Evolutionary conservation across 2,888 invertebrate species (phyloP), one percentile per base, ranked within the genome.

Genomic region (Lysandra coridon): DNA sequence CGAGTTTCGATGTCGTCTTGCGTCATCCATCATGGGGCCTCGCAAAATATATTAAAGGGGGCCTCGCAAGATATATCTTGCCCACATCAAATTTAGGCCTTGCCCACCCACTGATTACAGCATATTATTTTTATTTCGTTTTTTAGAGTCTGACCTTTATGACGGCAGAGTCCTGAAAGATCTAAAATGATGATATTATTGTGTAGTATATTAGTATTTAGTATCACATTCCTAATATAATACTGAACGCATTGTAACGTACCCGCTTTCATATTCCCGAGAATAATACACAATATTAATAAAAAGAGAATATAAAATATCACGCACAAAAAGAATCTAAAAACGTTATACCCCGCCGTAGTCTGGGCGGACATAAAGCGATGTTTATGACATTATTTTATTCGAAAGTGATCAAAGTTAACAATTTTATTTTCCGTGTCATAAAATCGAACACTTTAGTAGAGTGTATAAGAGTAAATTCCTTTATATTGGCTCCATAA

Each of bases 231-330:
- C 2, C 23, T 23, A 23, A 23, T 10, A 49, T 49, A 49, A 49
- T 12, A 3, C 49, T 49, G 12, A 49, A 49, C 49, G 0, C 17
- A 17, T 57, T 3, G 17, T 86, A 80, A 30, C 33, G 10, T 1
- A 12, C 40, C 57, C 17, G 12, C 12, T 30, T 14, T 12, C 6
- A 76, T 17, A 76, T 76, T n/a, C 30, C 33, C 69, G 33, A 69
- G 33, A 69, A 37, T 30, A 64, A 30, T 64, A 30, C 30, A 30
- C 64, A 30, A 64, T 64, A 64, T 64, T 64, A 30, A 64, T 64
- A 64, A 64, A 64, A 64, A 2, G 64, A 4, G 23, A 30, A 30
- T 12, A 64, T 30, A 64, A 64, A 64, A 64, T 64, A 64, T 64
- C 64, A 23, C 64, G 23, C 12, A 30, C 64, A 64, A 64, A 64